Conservation (phyloP, 2,888 invertebrate genomes). For the Coelogynopora nodosa region DNA sequence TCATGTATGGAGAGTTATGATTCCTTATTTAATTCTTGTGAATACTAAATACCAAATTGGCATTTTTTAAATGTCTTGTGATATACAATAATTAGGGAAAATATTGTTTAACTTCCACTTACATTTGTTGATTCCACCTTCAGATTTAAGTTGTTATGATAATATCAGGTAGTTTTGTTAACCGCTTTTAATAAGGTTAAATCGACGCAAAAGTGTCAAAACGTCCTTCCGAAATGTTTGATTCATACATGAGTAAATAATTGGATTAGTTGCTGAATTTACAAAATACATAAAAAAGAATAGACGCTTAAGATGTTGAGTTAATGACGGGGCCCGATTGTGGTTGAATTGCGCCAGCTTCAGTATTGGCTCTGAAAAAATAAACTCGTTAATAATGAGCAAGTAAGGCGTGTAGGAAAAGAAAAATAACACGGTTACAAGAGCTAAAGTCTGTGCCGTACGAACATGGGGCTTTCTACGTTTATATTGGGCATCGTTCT, state of each 20-base stretch:
- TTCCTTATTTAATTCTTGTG: too few species aligned
- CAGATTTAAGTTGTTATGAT: too few species aligned
- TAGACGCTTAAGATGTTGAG: background rate
- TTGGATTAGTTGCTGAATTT: background rate
- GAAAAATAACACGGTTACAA: slow-evolving; percentile 53
- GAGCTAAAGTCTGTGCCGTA: slow-evolving; percentile 52
- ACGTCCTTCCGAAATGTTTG: background rate
- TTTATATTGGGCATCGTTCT: background rate
- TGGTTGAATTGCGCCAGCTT: background rate
- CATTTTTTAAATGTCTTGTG: too few species aligned
- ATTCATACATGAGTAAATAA: background rate
- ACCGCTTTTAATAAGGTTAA: background rate
- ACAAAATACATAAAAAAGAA: background rate
- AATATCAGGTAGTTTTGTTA: too few species aligned
- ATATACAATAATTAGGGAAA: too few species aligned
- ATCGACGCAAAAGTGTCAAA: background rate
- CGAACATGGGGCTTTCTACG: slow-evolving; percentile 47
- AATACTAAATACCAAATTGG: too few species aligned
- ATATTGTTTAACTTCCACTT: too few species aligned
- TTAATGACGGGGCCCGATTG: background rate
- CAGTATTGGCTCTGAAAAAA: background rate
- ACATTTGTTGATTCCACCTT: too few species aligned
- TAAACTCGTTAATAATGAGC: background rate
- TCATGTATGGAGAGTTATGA: too few species aligned
- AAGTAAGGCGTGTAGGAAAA: slow-evolving; percentile 53